phyloP scores from a whole-genome alignment of 2,888 invertebrate genomes.

The Tricholauxania praeusta region DNA sequence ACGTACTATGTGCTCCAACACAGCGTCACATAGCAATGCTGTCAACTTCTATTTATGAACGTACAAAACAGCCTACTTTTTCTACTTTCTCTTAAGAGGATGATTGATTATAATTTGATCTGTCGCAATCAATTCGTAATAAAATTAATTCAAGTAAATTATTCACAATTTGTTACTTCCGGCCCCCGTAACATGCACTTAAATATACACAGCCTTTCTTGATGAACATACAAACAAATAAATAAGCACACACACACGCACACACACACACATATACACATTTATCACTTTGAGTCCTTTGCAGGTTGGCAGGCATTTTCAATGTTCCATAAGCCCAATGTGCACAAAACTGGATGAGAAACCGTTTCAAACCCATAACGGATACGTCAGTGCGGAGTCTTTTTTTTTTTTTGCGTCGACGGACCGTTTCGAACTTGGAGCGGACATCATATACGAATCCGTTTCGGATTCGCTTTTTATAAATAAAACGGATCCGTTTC shows the following conservation, averaged over 20 bases:
- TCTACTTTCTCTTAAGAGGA: slow-evolving; percentile 17
- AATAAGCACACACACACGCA: background rate
- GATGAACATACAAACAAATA: background rate
- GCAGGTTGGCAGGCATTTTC: background rate
- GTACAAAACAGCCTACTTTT: background rate
- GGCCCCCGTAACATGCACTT: background rate
- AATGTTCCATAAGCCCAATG: background rate
- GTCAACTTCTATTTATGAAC: too few relatives aligned
- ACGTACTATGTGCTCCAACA: too few relatives aligned
- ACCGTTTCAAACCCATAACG: too few relatives aligned
- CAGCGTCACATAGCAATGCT: too few relatives aligned
- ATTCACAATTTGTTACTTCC: slow-evolving; percentile 25
- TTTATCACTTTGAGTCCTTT: background rate
- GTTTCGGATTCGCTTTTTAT: too few relatives aligned
- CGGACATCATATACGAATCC: too few relatives aligned
- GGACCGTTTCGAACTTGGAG: too few relatives aligned
- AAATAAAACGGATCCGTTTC: too few relatives aligned
- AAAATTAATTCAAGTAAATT: slow-evolving; percentile 47
- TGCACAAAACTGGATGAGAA: too few relatives aligned
- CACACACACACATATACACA: background rate
- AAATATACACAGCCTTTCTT: background rate
- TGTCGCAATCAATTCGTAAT: slow-evolving; percentile 49
- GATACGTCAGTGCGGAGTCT: too few relatives aligned
- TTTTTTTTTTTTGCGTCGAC: too few relatives aligned
- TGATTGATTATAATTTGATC: slow-evolving; percentile 51